phyloP scores from a whole-genome alignment of 2,888 invertebrate genomes.

The Choristoneura rosaceana region DNA sequence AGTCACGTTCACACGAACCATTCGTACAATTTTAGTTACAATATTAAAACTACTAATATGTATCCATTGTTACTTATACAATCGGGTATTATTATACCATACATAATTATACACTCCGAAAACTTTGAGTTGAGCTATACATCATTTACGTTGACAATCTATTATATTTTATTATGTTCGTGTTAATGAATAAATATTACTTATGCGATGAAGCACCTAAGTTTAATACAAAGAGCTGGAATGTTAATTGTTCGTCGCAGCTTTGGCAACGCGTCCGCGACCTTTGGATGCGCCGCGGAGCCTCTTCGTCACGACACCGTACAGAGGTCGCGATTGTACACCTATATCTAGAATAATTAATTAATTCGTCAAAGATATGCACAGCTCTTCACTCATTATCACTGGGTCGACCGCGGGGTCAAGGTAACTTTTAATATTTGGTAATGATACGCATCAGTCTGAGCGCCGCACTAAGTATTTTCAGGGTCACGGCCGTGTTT shows the following conservation, averaged over 20 bases:
- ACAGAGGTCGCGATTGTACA: conserved; percentile 59
- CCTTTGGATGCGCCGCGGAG: conserved; percentile 63
- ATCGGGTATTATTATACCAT: conserved; percentile 34
- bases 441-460: conserved; percentile 78
- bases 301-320: conserved; percentile 68
- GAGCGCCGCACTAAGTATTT: conserved; percentile 62
- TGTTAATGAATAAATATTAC: conserved; percentile 45
- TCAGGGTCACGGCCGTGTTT: conserved; percentile 56
- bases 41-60: conserved; percentile 46
- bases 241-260: conserved; percentile 73
- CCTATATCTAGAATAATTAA: conserved; percentile 47
- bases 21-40: conserved; percentile 66
- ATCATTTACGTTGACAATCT: conserved; percentile 29
- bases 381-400: conserved; percentile 79
- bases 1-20: conserved; percentile 65
- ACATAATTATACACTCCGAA: conserved; percentile 28
- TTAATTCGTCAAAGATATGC: conserved; percentile 58
- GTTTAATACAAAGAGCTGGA: conserved; percentile 63
- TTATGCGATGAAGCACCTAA: conserved; percentile 45
- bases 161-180: conserved; percentile 39
- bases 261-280: conserved; percentile 77
- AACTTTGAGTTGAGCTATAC: conserved; percentile 33
- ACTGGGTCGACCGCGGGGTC: conserved; percentile 75
- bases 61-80: conserved; percentile 37
- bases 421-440: conserved; percentile 84